Evolutionary conservation across 2,797 vertebrate genomes (phyloP), one percentile per base, ranked within the genome.

Genomic region (Propithecus deckenii): DNA sequence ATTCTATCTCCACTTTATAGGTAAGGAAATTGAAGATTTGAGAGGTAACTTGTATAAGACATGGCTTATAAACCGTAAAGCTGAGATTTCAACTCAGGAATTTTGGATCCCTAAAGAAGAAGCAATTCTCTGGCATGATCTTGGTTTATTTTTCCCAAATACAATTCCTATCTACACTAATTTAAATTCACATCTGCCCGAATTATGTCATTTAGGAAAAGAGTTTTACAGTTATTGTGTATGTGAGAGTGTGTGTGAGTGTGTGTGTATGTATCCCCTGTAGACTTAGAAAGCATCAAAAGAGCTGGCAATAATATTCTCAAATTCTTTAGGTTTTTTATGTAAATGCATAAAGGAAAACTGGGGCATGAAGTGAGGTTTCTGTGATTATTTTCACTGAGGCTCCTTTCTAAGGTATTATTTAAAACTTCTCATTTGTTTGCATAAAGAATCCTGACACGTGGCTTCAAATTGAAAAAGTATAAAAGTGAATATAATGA

Each of bases 171-270:
- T 9, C 20, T 18, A 4, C 48, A 52, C 67, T 13, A 22, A 46
- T 87, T 69, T 67, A 84, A 93, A 87, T 81, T 89, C 52, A 74
- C 28, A 95, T 75, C 18, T 85, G 11, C 22, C 48, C 55, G 30
- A 91, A 65, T 76, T 55, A 38, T 46, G 59, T 76, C 80, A 93
- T 61, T 94, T 67, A 91, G 28, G n/a, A 91, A 95, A 83, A 67
- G 35, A 23, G 9, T 48, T 86, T 65, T 79, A 30, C 9, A 23
- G 3, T 57, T 41, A 52, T 1, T 48, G 5, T 23, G n/a, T 67
- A 15, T 63, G 22, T 63, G 43, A 4, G n/a, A 43, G 52, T 18
- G 7, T 78, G 20, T 71, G 13, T 23, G 32, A 6, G 38, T 14
- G 32, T 5, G 12, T 23, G 61, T 20, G 7, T 79, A 17, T 78